Base-by-base conservation (phyloP, 2,888 invertebrate species). In the Eucriotettix oculatus region DNA sequence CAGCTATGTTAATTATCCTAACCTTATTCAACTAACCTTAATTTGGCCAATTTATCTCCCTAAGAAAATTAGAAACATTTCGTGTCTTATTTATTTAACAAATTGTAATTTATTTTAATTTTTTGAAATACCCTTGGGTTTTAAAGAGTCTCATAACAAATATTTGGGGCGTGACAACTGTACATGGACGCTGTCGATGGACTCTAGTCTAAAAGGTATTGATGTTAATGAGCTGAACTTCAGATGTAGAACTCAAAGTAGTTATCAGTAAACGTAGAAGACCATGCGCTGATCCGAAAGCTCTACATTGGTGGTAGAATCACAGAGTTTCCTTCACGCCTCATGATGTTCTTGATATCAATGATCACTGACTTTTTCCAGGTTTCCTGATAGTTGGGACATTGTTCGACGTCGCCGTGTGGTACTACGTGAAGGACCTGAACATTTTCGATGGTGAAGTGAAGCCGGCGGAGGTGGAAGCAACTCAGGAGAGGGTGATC, bases 371-470 rank as follows among this genome's bases (percentile, higher is more conserved):
- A 14, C 56, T 62, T 62, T 43, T 63, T 62, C 54, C 63, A 71
- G 77, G 75, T 63, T 84, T 85, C 66, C 79, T 84, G 11, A 70
- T 78, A 14, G 74, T 85, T 62, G 85, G 85, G 10, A 79, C 82
- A 43, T 12, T 84, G 10, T 85, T 84, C 67, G 85, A 86, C 68
- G 70, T 78, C 48, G 79, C 81, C 16, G 83, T 85, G 12, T 85
- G 84, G 82, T 84, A 82, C 71, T 81, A 78, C 67, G 83, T 83
- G 1, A 85, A 84, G 69, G 79, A 82, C 67, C 75, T 85, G 56
- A 80, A 82, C 71, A 83, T 84, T 66, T 84, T 84, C 69, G 84
- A 85, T 67, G 83, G 84, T 64, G 83, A 83, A 67, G 72, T 75
- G 44, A 76, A 78, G 66, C 68, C 76, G 41, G 72, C 77, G 65